phyloP scores from a whole-genome alignment of 2,797 vertebrate species.

The Hozukius guyotensis region DNA sequence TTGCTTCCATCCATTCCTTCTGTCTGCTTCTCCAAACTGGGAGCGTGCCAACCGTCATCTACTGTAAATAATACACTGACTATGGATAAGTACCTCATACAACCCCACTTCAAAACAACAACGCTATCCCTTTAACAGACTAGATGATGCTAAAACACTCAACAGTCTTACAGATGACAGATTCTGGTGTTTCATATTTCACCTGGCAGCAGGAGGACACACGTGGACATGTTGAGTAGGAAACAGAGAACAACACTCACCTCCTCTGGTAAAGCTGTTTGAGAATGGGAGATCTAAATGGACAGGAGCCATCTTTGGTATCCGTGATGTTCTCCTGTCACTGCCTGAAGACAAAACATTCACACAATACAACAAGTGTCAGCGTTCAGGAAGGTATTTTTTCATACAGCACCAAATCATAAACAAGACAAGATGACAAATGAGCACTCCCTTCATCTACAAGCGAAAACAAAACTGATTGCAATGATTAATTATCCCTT shows the following conservation, averaged over 20 bases:
- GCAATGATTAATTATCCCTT: conserved; percentile 60
- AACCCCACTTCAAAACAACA: too few species aligned
- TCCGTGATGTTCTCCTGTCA: conserved; percentile 92
- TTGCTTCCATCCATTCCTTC: too few species aligned
- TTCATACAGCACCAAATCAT: not conserved
- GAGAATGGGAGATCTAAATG: conserved; percentile 95
- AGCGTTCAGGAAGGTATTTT: not conserved
- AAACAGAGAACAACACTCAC: conserved; percentile 80
- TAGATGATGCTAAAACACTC: not conserved
- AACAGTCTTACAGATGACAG: not conserved
- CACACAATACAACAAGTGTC: conserved; percentile 66
- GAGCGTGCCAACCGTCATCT: too few species aligned
- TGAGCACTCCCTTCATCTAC: conserved; percentile 73
- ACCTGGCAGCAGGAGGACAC: not conserved
- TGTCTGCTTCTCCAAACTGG: too few species aligned
- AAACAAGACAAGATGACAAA: conserved; percentile 40
- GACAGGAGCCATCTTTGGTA: conserved; percentile 95
- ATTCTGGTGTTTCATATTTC: conserved; percentile 18
- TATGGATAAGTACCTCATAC: too few species aligned
- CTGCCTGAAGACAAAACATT: conserved; percentile 85
- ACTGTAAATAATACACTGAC: too few species aligned
- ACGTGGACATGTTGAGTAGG: not conserved
- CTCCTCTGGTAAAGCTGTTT: conserved; percentile 97
- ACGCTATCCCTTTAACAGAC: not conserved
- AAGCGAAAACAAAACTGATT: conserved; percentile 50